Percentiles rank a stretch among this genome's conserved stretches.
Evolutionary conservation across 2,797 vertebrate species (phyloP).

Genomic region (Helostoma temminkii): DNA sequence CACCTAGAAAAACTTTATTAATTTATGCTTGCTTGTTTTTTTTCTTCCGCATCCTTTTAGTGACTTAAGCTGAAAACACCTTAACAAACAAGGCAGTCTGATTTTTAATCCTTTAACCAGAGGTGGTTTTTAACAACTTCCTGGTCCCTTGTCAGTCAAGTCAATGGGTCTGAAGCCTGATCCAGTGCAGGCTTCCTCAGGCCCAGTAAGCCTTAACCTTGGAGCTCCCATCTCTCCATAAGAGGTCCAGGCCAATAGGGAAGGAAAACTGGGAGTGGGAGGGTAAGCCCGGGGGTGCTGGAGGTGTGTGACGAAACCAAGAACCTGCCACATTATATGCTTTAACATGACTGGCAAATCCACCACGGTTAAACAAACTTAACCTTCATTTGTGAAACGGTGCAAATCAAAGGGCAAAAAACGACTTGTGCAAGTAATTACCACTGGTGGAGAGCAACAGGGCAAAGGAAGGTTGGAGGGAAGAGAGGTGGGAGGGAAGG

Average conservation of each 20-base stretch:
- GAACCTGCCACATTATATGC: conserved; percentile 96
- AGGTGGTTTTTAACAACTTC: conserved; percentile 75
- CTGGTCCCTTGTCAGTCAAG: conserved; percentile 56
- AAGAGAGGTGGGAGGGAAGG: conserved; percentile 34
- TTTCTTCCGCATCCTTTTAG: conserved; percentile 12
- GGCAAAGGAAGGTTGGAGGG: conserved; percentile 70
- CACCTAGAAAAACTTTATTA: conserved; percentile 50
- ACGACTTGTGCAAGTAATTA: conserved; percentile 96
- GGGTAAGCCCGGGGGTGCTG: conserved; percentile 51
- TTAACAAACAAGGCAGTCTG: conserved; percentile 53
- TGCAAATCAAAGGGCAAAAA: conserved; percentile 93
- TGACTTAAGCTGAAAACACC: conserved; percentile 23
- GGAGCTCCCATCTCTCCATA: conserved; percentile 78
- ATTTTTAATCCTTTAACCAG: conserved; percentile 71
- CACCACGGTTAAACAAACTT: conserved; percentile 99
- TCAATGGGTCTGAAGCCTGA: conserved; percentile 74
- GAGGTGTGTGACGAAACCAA: conserved; percentile 83
- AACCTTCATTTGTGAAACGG: conserved; percentile 99
- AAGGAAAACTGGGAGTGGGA: conserved; percentile 34
- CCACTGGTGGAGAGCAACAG: conserved; percentile 83
- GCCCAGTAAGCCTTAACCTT: conserved; percentile 90
- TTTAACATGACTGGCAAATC: conserved; percentile 98
- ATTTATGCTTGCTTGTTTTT: conserved; percentile 33
- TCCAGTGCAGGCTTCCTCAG: conserved; percentile 73
- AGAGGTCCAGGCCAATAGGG: conserved; percentile 55